phyloP scores from a whole-genome alignment of 2,113 vertebrate species.

The Neoarius graeffei region DNA sequence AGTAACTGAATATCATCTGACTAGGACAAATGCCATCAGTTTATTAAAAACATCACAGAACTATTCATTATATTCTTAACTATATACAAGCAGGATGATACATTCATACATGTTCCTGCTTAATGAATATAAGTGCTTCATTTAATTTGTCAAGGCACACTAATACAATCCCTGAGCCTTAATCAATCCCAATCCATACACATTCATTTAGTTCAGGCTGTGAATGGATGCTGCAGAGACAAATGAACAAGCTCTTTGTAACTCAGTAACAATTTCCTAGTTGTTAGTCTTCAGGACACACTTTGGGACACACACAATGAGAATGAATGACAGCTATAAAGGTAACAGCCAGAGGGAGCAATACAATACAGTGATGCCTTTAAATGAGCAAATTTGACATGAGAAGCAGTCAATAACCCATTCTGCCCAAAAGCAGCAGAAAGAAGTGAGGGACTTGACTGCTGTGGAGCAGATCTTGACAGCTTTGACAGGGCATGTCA shows the following conservation, averaged over 20 bases:
- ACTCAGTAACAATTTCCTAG: neutral
- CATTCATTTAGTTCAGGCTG: neutral
- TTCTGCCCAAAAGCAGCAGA: slow-evolving; percentile 35
- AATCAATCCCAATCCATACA: neutral
- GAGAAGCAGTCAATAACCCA: slow-evolving; percentile 50
- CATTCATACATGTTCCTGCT: slow-evolving; percentile 2
- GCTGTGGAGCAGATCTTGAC: slow-evolving; percentile 31
- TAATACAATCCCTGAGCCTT: neutral
- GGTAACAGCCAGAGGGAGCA: slow-evolving; percentile 22
- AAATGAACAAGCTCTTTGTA: slow-evolving; percentile 24
- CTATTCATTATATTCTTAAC: neutral
- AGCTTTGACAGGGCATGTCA: slow-evolving; percentile 46
- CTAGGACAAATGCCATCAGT: neutral
- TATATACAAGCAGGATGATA: neutral
- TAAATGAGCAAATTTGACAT: slow-evolving; percentile 56
- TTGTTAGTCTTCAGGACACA: slow-evolving; percentile 17
- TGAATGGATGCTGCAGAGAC: neutral
- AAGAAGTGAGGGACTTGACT: slow-evolving; percentile 36
- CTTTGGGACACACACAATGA: slow-evolving; percentile 22
- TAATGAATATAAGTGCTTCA: neutral
- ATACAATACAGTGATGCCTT: slow-evolving; percentile 42
- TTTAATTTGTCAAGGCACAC: slow-evolving; percentile 8
- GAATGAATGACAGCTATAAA: slow-evolving; percentile 46
- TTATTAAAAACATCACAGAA: neutral
- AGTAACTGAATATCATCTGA: neutral